phyloP scores from a whole-genome alignment of 2,797 vertebrate species.

The Pseudochirops corinnae region DNA sequence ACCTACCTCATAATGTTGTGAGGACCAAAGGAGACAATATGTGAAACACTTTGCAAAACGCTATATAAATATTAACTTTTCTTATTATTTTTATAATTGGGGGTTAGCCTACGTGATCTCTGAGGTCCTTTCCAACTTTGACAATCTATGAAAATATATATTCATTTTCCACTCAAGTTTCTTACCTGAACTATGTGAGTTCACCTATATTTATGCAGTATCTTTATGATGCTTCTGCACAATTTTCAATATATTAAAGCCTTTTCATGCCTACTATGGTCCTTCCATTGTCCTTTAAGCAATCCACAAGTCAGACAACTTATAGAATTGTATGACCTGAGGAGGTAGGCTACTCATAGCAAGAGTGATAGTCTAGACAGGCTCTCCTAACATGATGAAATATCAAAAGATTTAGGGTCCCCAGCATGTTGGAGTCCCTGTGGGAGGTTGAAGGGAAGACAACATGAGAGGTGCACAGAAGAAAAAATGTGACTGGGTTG shows the following conservation, averaged over 20 bases:
- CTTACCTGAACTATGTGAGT: background rate
- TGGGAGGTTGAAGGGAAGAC: background rate
- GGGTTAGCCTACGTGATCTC: background rate
- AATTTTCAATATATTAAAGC: background rate
- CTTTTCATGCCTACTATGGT: background rate
- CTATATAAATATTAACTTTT: background rate
- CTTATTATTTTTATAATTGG: background rate
- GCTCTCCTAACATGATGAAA: background rate
- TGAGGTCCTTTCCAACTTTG: background rate
- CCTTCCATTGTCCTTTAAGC: background rate
- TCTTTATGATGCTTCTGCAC: background rate
- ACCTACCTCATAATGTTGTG: conserved; percentile 3
- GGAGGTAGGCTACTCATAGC: background rate
- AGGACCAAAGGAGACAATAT: conserved; percentile 26
- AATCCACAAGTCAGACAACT: background rate
- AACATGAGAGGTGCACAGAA: background rate
- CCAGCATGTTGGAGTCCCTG: background rate
- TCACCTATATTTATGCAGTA: background rate
- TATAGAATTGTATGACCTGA: background rate
- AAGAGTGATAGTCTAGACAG: background rate
- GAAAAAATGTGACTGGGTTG: background rate
- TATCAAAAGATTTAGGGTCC: background rate
- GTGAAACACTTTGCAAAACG: background rate
- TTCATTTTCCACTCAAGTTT: background rate
- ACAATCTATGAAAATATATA: background rate